Evolutionary conservation across 2,113 vertebrate genomes (phyloP), one percentile per base, ranked within the genome.

Genomic region (Apeltes quadracus): DNA sequence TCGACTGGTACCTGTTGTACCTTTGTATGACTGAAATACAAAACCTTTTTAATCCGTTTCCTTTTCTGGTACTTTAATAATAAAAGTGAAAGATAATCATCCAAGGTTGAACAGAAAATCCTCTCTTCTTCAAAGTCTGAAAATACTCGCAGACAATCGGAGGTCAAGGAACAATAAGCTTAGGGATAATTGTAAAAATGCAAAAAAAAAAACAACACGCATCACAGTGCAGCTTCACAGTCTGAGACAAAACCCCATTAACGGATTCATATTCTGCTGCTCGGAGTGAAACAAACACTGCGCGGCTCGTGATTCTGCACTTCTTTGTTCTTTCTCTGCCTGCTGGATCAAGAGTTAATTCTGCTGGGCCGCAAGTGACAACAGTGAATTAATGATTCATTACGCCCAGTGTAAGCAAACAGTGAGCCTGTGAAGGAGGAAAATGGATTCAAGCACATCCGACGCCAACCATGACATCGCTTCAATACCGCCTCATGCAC

Each of bases 301-400:
- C 72, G 34, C 46, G 25, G 43, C 48, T 66, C 55, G 34, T 25
- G 54, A 76, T 64, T 53, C 63, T 38, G 34, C 29, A 23, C 34
- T 54, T 25, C 70, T 81, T 78, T 75, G 72, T 71, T 85, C 57
- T 16, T 51, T 75, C 77, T 65, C 70, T 64, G 65, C 82, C 79
- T 23, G 75, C 75, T 76, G 81, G 77, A 87, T 81, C 69, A 81
- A 62, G 76, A 85, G 76, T 86, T 89, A 83, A 90, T 89, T 91
- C 78, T 77, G 79, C 74, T 54, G 75, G 84, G 86, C 79, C 77
- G 79, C 86, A 59, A 87, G 84, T 87, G 86, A 91, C 80, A 80
- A 90, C 80, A 18, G 65, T 54, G 70, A 88, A 91, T 92, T 87
- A 93, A 92, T 93, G 90, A 84, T 90, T 91, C 92, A 90, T 93